These are phyloP conservation scores for Eilema griseolum DNA, from an alignment of 2,888 invertebrate species.

Conservation along the genomic window DNA sequence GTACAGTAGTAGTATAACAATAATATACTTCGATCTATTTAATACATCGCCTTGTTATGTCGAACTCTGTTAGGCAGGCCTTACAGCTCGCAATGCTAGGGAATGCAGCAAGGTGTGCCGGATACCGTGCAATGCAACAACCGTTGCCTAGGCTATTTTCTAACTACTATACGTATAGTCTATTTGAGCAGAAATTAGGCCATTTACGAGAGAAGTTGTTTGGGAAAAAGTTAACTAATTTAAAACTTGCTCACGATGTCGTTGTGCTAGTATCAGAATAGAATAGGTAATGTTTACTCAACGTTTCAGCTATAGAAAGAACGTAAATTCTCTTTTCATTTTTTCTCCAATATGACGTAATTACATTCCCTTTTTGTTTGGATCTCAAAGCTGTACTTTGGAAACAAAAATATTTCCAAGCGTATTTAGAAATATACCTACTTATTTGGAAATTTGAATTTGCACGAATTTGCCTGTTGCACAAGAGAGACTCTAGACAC, in stretches of 20 bases:
- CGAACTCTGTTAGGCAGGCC: not conserved
- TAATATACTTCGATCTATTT: not conserved
- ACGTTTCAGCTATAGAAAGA: not conserved
- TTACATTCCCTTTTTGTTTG: no score
- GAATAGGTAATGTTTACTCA: not conserved
- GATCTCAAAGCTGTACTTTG: no score
- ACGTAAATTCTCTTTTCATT: not conserved
- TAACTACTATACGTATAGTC: constrained; percentile 17
- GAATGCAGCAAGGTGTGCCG: constrained; percentile 59
- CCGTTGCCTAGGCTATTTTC: constrained; percentile 30
- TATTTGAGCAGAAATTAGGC: constrained; percentile 21
- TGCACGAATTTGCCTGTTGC: no score
- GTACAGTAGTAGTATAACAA: not conserved
- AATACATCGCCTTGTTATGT: not conserved
- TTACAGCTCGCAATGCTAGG: constrained; percentile 28
- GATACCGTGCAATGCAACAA: constrained; percentile 51
- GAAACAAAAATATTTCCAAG: no score
- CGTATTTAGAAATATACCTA: no score
- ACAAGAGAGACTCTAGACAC: no score
- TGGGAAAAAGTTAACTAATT: not conserved
- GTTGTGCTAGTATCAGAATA: not conserved
- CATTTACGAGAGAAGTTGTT: constrained; percentile 7
- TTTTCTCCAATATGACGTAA: no score
- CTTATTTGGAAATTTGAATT: no score
- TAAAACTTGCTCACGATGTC: not conserved